phyloP scores from a whole-genome alignment of 1,140 invertebrate species.

The Drosophila jambulina region DNA sequence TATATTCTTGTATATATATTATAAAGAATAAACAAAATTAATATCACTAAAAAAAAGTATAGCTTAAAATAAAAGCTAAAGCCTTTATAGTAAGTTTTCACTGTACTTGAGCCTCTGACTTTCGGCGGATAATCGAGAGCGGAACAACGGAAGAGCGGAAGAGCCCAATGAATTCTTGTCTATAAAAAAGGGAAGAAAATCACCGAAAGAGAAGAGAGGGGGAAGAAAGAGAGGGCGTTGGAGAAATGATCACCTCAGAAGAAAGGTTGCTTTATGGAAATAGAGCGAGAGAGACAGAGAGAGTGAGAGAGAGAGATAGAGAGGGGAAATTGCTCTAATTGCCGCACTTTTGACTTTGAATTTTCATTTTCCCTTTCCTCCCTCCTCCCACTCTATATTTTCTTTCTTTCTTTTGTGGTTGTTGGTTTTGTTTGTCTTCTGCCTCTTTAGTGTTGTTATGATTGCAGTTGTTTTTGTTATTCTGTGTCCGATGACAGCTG shows the following conservation, averaged over 20 bases:
- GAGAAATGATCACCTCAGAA: slow-evolving; percentile 21
- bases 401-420: slow-evolving; percentile 17
- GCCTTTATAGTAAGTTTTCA: not conserved
- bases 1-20: too few relatives aligned
- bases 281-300: not conserved
- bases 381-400: not conserved
- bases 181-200: slow-evolving; percentile 1
- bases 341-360: slow-evolving; percentile 60
- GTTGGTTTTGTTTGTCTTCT: slow-evolving; percentile 75
- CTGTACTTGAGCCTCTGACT: slow-evolving; percentile 33
- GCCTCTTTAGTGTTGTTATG: slow-evolving; percentile 78
- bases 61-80: not conserved
- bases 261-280: slow-evolving; percentile 1
- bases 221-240: not conserved
- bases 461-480: slow-evolving; percentile 67
- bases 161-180: slow-evolving; percentile 17
- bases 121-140: slow-evolving; percentile 34
- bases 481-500: slow-evolving; percentile 73
- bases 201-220: not conserved
- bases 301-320: slow-evolving; percentile 7
- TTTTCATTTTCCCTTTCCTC: slow-evolving; percentile 25
- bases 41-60: too few relatives aligned
- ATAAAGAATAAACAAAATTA: too few relatives aligned
- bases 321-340: slow-evolving; percentile 63
- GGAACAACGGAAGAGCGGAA: slow-evolving; percentile 46